Percentiles rank a stretch among this genome's conserved stretches.
Evolutionary conservation across 2,113 vertebrate genomes (phyloP).

Genomic region (Brienomyrus longianalis): DNA sequence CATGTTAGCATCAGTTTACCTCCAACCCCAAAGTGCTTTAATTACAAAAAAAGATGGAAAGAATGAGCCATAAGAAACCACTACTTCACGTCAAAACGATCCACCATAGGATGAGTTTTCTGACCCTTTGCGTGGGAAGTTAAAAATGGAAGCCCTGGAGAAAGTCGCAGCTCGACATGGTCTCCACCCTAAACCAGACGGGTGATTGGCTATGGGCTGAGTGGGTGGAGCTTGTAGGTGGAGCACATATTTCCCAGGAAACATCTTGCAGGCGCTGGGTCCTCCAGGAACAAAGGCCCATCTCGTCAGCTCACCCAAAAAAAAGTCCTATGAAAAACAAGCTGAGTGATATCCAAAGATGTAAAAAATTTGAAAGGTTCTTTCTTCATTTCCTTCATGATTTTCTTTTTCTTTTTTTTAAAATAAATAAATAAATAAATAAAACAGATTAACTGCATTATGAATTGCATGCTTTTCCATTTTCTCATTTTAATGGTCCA

Average conservation of each 20-base stretch:
- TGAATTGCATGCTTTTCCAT: slow-evolving; percentile 17
- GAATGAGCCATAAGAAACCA: slow-evolving; percentile 27
- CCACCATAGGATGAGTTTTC: slow-evolving; percentile 9
- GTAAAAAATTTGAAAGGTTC: slow-evolving; percentile 49
- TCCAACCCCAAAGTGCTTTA: background rate
- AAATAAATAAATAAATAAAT: background rate
- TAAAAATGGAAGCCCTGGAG: background rate
- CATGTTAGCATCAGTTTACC: background rate
- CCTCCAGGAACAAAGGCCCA: slow-evolving; percentile 17
- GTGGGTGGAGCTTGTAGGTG: slow-evolving; percentile 26
- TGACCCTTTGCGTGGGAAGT: slow-evolving; percentile 23
- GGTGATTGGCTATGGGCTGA: slow-evolving; percentile 13
- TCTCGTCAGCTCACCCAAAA: slow-evolving; percentile 49
- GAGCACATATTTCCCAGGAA: slow-evolving; percentile 16
- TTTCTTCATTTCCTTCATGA: slow-evolving; percentile 39
- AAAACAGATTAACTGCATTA: slow-evolving; percentile 26
- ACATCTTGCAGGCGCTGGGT: slow-evolving; percentile 29
- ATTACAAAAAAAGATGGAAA: slow-evolving; percentile 26
- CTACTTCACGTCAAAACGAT: slow-evolving; percentile 10
- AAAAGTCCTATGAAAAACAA: slow-evolving; percentile 52
- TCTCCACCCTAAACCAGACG: slow-evolving; percentile 29
- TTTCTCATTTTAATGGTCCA: slow-evolving; percentile 37
- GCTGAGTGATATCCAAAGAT: slow-evolving; percentile 64
- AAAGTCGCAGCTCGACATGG: background rate
- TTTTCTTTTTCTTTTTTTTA: slow-evolving; percentile 12